Percentiles rank a stretch among this genome's conserved stretches.
phyloP scores from a whole-genome alignment of 2,888 invertebrate genomes.

The Clanis bilineata region DNA sequence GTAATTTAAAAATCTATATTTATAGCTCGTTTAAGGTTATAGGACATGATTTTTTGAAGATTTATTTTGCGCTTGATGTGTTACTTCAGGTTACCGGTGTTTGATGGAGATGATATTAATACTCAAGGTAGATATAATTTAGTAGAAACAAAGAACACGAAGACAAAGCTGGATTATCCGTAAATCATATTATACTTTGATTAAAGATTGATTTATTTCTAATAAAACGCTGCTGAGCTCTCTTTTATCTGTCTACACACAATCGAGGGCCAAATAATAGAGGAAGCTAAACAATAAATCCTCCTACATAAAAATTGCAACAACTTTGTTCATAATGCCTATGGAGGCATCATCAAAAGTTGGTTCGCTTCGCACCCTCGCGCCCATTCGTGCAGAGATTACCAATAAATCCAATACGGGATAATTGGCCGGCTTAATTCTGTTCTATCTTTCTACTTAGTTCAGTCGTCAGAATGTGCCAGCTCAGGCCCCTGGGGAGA shows the following conservation, averaged over 20 bases:
- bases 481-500: conserved; percentile 78
- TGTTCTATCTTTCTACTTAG: conserved; percentile 83
- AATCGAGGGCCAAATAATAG: conserved; percentile 69
- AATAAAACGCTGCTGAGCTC: conserved; percentile 61
- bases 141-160: conserved; percentile 9
- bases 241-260: conserved; percentile 73
- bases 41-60: too few relatives aligned
- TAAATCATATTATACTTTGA: conserved; percentile 50
- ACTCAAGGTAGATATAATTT: not conserved
- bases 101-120: too few relatives aligned
- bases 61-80: too few relatives aligned
- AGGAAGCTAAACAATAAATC: conserved; percentile 76
- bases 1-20: too few relatives aligned
- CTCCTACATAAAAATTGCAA: conserved; percentile 80
- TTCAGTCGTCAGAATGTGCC: conserved; percentile 83
- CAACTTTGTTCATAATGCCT: conserved; percentile 81
- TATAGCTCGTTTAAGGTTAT: too few relatives aligned
- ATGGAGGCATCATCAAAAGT: conserved; percentile 81
- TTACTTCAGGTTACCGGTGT: too few relatives aligned
- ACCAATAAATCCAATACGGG: conserved; percentile 83
- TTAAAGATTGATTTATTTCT: conserved; percentile 68
- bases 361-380: conserved; percentile 80
- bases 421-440: conserved; percentile 83
- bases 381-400: conserved; percentile 82
- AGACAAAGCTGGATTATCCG: conserved; percentile 45